Base-by-base conservation (phyloP, 2,888 invertebrate genomes). In the Anoplius nigerrimus region DNA sequence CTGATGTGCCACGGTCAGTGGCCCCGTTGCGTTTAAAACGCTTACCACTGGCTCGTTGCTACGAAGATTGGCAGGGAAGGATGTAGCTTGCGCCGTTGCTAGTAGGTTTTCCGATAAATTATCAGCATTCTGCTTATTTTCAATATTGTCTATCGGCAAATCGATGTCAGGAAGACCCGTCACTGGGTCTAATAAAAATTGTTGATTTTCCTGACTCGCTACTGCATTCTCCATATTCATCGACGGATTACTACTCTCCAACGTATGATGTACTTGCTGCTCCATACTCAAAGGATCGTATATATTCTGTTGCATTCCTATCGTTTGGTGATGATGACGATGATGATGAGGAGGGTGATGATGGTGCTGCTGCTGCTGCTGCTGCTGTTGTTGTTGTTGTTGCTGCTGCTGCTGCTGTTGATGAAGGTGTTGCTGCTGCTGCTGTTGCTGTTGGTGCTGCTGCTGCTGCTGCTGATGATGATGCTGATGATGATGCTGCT, bases 81-180 rank as follows among this genome's bases (percentile, higher is more conserved):
- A 71, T 0, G 80, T 68, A 2, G 80, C 63, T 43, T 70, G 77
- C 16, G 74, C 52, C n/a, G 71, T 34, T 8, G 76, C 24, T 43
- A 80, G 22, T 43, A 76, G 57, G 61, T 78, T 60, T 59, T 76
- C 66, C 53, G 69, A 43, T 27, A 71, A 45, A 59, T 76, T 63
- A 65, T 75, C 78, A 60, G 78, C 61, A 15, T 55, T 67, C 55
- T 83, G 84, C 65, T 84, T 86, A 2, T 81, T 61, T 11, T 83
- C 83, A 13, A 86, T 81, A 58, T 76, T 80, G 4, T 85, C 87
- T 15, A 88, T 84, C 0, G 88, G 85, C 67, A 88, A 62, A 61
- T 87, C 87, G 15, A 88, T 85, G n/a, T 89, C 88, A 0, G 88
- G 81, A 52, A 88, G 78, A 53, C 83, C 84, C 16, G 86, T 76